Conservation (phyloP, 2,888 invertebrate species). For the Scaptomyza polygonia region DNA sequence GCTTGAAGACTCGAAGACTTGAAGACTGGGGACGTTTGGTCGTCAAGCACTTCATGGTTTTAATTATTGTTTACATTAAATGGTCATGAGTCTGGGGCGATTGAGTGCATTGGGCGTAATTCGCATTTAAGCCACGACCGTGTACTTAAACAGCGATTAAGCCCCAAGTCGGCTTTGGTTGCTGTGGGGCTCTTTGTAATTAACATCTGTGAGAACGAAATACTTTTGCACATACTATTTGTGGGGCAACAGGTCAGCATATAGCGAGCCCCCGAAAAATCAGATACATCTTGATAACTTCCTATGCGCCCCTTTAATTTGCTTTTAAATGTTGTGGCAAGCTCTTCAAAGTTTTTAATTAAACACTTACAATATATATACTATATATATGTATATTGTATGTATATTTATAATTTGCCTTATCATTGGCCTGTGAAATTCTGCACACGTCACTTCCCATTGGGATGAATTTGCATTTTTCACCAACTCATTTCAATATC, state of each 20-base stretch:
- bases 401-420: slow-evolving; percentile 34
- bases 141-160: slow-evolving; percentile 80
- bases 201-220: slow-evolving; percentile 69
- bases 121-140: slow-evolving; percentile 74
- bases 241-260: slow-evolving; percentile 77
- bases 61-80: slow-evolving; percentile 80
- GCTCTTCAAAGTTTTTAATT: slow-evolving; percentile 67
- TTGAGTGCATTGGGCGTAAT: slow-evolving; percentile 74
- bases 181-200: slow-evolving; percentile 47
- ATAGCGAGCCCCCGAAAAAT: slow-evolving; percentile 24
- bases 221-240: slow-evolving; percentile 30
- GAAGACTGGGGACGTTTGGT: slow-evolving; percentile 22
- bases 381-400: background rate
- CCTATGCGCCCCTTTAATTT: slow-evolving; percentile 66
- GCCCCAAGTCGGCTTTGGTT: slow-evolving; percentile 34
- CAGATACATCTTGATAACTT: slow-evolving; percentile 41
- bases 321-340: slow-evolving; percentile 63
- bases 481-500: slow-evolving; percentile 76
- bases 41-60: slow-evolving; percentile 56
- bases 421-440: slow-evolving; percentile 73
- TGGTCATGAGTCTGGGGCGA: slow-evolving; percentile 71
- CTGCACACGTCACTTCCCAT: slow-evolving; percentile 79
- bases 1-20: background rate
- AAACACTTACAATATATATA: slow-evolving; percentile 51
- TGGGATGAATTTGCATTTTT: slow-evolving; percentile 79